Percentiles rank a stretch among this genome's conserved stretches.
Conservation (phyloP, 2,888 invertebrate species). For the Clepsis dumicolana region DNA sequence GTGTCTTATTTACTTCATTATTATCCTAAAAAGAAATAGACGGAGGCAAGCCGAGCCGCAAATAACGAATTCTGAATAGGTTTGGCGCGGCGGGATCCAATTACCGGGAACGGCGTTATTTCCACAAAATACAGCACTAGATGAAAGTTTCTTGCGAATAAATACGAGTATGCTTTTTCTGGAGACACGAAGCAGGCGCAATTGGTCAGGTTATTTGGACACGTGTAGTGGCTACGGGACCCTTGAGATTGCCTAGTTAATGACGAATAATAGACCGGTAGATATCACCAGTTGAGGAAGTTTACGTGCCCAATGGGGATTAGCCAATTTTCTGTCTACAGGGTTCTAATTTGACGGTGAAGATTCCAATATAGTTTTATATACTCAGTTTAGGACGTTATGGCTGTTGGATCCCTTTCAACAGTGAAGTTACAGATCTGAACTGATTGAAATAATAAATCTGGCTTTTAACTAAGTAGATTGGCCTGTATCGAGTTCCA, state of each 20-base stretch:
- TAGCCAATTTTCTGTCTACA: not conserved
- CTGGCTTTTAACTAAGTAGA: too few species aligned
- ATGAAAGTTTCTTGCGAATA: conserved; percentile 12
- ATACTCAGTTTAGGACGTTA: too few species aligned
- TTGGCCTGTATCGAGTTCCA: too few species aligned
- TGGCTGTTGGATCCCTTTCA: too few species aligned
- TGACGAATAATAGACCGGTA: not conserved
- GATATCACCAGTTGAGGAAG: not conserved
- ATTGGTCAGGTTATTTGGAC: not conserved
- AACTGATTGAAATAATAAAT: too few species aligned
- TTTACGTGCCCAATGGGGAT: not conserved
- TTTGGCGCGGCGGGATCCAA: conserved; percentile 36
- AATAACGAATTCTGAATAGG: conserved; percentile 32
- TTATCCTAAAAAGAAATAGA: conserved; percentile 11
- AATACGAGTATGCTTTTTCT: too few species aligned
- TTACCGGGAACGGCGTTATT: conserved; percentile 35
- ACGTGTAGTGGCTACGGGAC: not conserved
- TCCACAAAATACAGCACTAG: conserved; percentile 26
- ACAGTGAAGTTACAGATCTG: too few species aligned
- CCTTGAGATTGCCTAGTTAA: not conserved
- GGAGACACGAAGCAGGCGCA: not conserved
- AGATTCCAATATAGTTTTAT: too few species aligned
- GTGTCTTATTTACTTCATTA: conserved; percentile 11
- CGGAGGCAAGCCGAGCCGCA: conserved; percentile 16
- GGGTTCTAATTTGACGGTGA: too few species aligned